Conservation (phyloP, 2,888 invertebrate species). For the Diabrotica balteata region DNA sequence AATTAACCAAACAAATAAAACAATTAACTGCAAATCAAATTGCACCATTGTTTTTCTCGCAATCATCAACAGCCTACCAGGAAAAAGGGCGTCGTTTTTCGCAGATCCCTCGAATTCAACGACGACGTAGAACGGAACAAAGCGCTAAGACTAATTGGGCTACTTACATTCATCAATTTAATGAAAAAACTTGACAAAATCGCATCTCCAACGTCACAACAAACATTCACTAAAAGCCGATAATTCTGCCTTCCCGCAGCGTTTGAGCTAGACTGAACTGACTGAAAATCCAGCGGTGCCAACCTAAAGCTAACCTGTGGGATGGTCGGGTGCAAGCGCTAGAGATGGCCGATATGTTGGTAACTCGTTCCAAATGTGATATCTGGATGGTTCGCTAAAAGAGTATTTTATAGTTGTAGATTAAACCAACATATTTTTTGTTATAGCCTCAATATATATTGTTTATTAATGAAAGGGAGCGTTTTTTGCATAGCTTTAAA, state of each 20-base stretch:
- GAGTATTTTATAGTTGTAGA: too few relatives aligned
- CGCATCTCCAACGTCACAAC: conserved; percentile 41
- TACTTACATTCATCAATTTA: conserved; percentile 52
- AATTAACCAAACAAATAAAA: neutral
- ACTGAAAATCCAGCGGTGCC: conserved; percentile 15
- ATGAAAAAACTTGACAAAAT: conserved; percentile 40
- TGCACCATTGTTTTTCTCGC: neutral
- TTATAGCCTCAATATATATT: too few relatives aligned
- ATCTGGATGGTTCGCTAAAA: too few relatives aligned
- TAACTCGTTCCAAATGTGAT: too few relatives aligned
- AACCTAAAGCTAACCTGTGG: conserved; percentile 7
- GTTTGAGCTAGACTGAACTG: conserved; percentile 37
- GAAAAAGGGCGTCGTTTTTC: conserved; percentile 28
- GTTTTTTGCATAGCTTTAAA: too few relatives aligned
- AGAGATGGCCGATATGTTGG: too few relatives aligned
- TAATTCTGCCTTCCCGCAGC: conserved; percentile 32
- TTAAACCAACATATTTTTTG: too few relatives aligned
- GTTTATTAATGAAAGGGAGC: too few relatives aligned
- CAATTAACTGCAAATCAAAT: neutral
- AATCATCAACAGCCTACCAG: conserved; percentile 7
- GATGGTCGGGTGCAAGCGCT: too few relatives aligned
- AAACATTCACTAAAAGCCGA: conserved; percentile 35
- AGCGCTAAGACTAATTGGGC: neutral
- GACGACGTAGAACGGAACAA: neutral
- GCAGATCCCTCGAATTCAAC: neutral